phyloP scores from a whole-genome alignment of 2,113 vertebrate species.

The Salvelinus alpinus region DNA sequence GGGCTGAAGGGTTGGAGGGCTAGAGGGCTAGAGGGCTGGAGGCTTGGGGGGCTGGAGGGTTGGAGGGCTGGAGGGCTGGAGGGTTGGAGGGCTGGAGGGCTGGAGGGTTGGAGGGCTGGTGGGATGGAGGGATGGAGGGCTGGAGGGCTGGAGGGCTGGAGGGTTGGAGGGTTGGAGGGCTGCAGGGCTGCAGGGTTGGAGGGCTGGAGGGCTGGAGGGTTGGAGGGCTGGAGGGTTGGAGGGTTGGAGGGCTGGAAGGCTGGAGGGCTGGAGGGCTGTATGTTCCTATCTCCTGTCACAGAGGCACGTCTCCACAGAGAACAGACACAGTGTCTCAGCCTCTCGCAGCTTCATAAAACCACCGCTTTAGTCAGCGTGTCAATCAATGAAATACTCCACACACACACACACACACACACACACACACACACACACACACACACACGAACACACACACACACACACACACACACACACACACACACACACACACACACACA shows the following conservation, averaged over 20 bases:
- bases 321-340: constrained; percentile 59
- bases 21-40: no score
- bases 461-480: not conserved
- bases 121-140: not conserved
- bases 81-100: not conserved
- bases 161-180: no score
- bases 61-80: constrained; percentile 1
- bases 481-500: not conserved
- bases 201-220: not conserved
- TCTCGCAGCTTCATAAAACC: constrained; percentile 65
- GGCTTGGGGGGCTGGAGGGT: not conserved
- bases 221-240: no score
- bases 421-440: constrained; percentile 13
- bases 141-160: no score
- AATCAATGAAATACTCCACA: constrained; percentile 55
- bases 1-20: not conserved
- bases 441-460: constrained; percentile 10
- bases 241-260: no score
- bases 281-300: constrained; percentile 45
- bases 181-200: constrained; percentile 6
- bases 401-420: constrained; percentile 27
- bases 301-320: constrained; percentile 63
- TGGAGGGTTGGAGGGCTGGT: not conserved
- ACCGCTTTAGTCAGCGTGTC: constrained; percentile 44
- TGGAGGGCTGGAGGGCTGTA: not conserved